Evolutionary conservation across 2,113 vertebrate species (phyloP), one percentile per base, ranked within the genome.

Genomic region (Carassius auratus): DNA sequence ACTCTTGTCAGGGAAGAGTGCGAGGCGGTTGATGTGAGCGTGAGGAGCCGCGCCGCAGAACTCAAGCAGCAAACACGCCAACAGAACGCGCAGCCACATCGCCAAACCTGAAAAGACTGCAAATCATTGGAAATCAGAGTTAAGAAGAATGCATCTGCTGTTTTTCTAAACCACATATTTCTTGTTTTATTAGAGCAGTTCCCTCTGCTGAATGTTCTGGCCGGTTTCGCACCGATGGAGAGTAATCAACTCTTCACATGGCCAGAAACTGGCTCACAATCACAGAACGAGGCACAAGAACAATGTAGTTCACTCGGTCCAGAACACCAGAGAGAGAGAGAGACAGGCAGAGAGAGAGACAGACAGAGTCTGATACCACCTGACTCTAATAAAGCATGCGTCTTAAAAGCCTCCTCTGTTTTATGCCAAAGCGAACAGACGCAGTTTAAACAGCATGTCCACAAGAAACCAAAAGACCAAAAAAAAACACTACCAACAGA

Each of bases 1-100:
- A 0, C 97, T 99, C 93, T 99, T 99, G 93, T 99, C 98, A 0
- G 98, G 98, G 93, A 99, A 99, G 85, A 99, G 94, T 0, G 98
- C 98, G 91, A 99, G 94, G 71, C 97, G 97, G 95, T 98, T 99
- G 88, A 99, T 99, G 92, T 98, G 97, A 0, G 97, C 96, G 0
- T 97, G 97, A 0, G 98, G 97, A 0, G 98, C 97, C 0, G 96
- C 95, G 89, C 95, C 94, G 88, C 94, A 93, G 93, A 97, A 89
- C n/a, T 88, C 93, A 85, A 97, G 95, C 90, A 98, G 90, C 89
- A 92, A 88, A 87, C 92, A 95, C 90, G 93, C 93, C 91, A 94
- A 92, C 90, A 92, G 89, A 88, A 91, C 89, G 81, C 89, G 90
- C 87, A 90, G 91, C 93, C 94, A 94, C 95, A 95, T 95, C 91